Evolutionary conservation across 2,888 invertebrate genomes (phyloP).

Genomic region (Metacarcinus magister): DNA sequence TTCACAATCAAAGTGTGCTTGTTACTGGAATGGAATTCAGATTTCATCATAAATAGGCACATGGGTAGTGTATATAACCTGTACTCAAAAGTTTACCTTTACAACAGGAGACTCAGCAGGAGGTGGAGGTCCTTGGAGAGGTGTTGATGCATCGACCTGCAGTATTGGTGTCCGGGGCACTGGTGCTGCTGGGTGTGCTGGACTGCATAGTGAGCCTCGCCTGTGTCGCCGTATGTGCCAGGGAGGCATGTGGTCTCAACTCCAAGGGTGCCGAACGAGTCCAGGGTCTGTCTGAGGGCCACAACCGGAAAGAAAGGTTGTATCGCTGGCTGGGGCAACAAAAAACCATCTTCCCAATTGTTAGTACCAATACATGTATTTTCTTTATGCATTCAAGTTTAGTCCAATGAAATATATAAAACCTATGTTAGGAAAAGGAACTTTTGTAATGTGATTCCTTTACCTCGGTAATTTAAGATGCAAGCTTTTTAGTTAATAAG

Average conservation of each 20-base stretch:
- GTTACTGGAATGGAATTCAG: neutral
- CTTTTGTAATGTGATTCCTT: neutral
- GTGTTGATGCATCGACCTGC: slow-evolving; percentile 83
- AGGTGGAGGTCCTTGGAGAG: slow-evolving; percentile 83
- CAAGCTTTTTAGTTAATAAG: neutral
- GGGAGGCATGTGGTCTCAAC: slow-evolving; percentile 83
- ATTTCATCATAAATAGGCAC: neutral
- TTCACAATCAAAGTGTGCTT: neutral
- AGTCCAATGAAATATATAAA: neutral
- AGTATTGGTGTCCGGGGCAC: slow-evolving; percentile 84
- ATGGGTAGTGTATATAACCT: neutral
- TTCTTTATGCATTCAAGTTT: neutral
- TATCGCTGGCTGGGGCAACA: slow-evolving; percentile 83
- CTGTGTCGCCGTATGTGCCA: slow-evolving; percentile 83
- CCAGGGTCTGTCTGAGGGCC: slow-evolving; percentile 82
- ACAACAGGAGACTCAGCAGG: slow-evolving; percentile 83
- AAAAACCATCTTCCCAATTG: slow-evolving; percentile 81
- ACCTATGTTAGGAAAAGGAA: neutral
- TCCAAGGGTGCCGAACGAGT: slow-evolving; percentile 63
- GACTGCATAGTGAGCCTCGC: slow-evolving; percentile 83
- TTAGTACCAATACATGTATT: slow-evolving; percentile 59
- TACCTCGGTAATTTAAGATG: neutral
- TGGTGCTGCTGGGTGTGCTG: slow-evolving; percentile 84
- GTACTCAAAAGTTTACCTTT: neutral
- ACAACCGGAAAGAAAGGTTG: slow-evolving; percentile 83